Evolutionary conservation across 2,113 vertebrate genomes (phyloP), one percentile per base, ranked within the genome.

Genomic region (Phasianus colchicus): DNA sequence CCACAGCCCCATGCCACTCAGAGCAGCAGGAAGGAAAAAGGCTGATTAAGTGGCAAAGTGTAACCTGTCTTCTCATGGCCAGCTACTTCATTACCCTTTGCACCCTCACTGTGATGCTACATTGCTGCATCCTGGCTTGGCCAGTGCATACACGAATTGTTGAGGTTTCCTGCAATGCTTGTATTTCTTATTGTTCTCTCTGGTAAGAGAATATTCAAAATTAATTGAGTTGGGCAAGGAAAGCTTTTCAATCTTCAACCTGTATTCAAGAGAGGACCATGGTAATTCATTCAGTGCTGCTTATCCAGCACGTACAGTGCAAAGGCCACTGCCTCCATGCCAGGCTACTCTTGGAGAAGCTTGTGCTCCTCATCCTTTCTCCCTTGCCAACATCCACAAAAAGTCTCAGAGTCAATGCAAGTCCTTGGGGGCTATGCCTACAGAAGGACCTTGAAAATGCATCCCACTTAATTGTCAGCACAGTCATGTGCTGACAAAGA

Each of bases 41-140:
- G 17, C 11, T 3, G 60, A n/a, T 5, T 13, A 30, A 70, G 43
- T 0, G 0, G 55, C 19, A 25, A 75, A 57, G 30, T 0, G 3
- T 13, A 13, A 69, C 50, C 76, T 30, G 13, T 14, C 21, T 67
- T 18, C 50, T 45, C 42, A 6, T 1, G 21, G n/a, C 17, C 69
- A 64, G 14, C 2, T 4, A 14, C 58, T 50, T 45, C 24, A 1
- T 3, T 19, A 7, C 11, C 50, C 69, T 66, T 61, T 2, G 2
- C 25, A n/a, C 21, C 13, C 29, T n/a, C 60, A 11, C 0, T 0
- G 3, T 3, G n/a, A 40, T 57, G 38, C 19, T 55, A 29, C 30
- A 2, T 4, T 4, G 25, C 18, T 43, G 32, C 40, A 40, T 65
- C 61, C 54, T 1, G 1, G 17, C 54, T 82, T 55, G 2, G 3